Evolutionary conservation across 2,797 vertebrate species (phyloP), one percentile per base, ranked within the genome.

Genomic region (Dicrostonyx torquatus): DNA sequence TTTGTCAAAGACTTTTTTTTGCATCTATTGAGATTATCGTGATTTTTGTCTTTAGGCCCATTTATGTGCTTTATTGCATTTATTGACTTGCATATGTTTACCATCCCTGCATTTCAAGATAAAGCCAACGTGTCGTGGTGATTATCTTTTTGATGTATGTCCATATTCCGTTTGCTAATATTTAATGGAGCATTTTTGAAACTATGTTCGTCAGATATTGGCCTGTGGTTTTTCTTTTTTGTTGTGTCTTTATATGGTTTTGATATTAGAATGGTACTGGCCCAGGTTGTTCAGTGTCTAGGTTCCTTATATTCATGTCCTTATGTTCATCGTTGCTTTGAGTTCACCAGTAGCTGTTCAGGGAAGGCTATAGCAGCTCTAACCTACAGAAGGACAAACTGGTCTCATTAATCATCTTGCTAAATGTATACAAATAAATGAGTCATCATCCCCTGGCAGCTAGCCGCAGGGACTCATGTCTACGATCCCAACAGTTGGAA

Each of bases 311-410:
- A 45, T 64, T 62, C 2, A 1, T 20, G 29, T 34, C 40, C 58
- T 43, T 34, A 11, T 2, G 24, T 50, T 86, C 31, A 43, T 50
- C 66, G 34, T 40, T n/a, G 83, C 50, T 18, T 12, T 53, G 26
- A 84, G 76, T 12, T 53, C 6, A 79, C 45, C 5, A 40, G 3
- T 68, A 48, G 31, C 18, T 31, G 40, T 82, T 29, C 50, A 84
- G 15, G 20, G 53, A 24, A 50, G 9, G 5, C 76, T 12, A 5
- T 58, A 60, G 37, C 60, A 53, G 3, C 64, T 31, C 22, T 70
- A 64, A 78, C 80, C 73, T 85, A 73, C 72, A 88, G 55, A 10
- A 79, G 40, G 76, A 90, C 62, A 96, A 88, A 72, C 37, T 90
- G 15, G 22, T 22, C n/a, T 53, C 22, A 18, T 73, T 87, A 50